Base-by-base conservation (phyloP, 2,113 vertebrate genomes). In the Phaethon lepturus region DNA sequence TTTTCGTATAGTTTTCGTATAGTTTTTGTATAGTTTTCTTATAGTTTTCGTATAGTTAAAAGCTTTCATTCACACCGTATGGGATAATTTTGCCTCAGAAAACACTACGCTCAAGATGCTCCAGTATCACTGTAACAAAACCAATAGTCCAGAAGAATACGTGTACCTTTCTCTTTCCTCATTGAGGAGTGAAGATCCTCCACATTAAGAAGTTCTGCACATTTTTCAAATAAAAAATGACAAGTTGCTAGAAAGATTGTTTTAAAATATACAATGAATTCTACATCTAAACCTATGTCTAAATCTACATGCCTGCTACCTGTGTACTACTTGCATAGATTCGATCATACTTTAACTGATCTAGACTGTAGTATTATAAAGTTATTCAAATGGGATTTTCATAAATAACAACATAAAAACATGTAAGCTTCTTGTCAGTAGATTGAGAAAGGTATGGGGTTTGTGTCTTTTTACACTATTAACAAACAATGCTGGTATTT, bases 71-170 rank as follows among this genome's bases (percentile, higher is more conserved):
- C 25, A 63, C 3, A 1, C 1, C 11, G 7, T 69, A 44, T 31
- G 10, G 44, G 17, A 31, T 72, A 77, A 66, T 44, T 68, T 81
- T 5, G 6, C 4, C 4, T 60, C 13, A 52, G 76, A 77, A 86
- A 50, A 50, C 6, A 13, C 13, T 40, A 24, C 0, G 0, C 9
- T 72, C 9, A 55, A 26, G 17, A 35, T 0, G 1, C 10, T 66
- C 7, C 25, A 33, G 18, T 66, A 52, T 18, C 40, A 81, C 28
- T 55, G 13, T 33, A 77, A 60, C 13, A 60, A 82, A 89, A 75
- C 3, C 11, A 92, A 18, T 20, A 22, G 13, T 40, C 56, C 19
- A 49, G 19, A 44, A 67, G 63, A 62, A 59, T 62, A 24, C 45
- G 60, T 81, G 8, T 40, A 40, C 17, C 7, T 4, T 84, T 58